A percentile compares a stretch with the other conserved stretches of the same genome.
Conservation (phyloP, 2,113 vertebrate species). For the Clarias gariepinus region DNA sequence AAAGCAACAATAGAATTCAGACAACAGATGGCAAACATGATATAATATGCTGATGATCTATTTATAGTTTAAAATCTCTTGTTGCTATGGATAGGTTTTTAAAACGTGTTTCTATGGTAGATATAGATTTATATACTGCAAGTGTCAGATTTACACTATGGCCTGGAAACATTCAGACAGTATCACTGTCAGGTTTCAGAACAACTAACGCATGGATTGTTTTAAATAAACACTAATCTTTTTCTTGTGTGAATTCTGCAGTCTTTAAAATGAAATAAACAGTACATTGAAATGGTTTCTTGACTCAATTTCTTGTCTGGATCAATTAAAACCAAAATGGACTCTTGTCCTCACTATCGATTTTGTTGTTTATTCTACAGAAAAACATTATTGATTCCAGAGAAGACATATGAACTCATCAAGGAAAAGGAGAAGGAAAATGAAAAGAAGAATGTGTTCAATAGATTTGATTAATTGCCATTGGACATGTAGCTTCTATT, state of each 20-base stretch:
- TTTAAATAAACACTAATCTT: background rate
- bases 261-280: background rate
- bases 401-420: slow-evolving; percentile 46
- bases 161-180: background rate
- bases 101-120: background rate
- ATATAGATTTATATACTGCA: background rate
- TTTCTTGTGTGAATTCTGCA: background rate
- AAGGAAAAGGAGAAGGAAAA: background rate
- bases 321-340: slow-evolving; percentile 13
- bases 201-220: background rate
- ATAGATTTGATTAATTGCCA: slow-evolving; percentile 35
- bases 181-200: background rate
- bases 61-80: slow-evolving; percentile 58
- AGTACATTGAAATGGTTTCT: background rate
- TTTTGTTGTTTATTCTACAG: slow-evolving; percentile 7
- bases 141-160: background rate
- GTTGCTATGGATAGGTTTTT: slow-evolving; percentile 47
- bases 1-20: slow-evolving; percentile 64
- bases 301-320: background rate
- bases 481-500: slow-evolving; percentile 11
- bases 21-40: slow-evolving; percentile 66
- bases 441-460: slow-evolving; percentile 29
- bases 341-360: slow-evolving; percentile 15
- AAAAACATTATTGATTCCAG: slow-evolving; percentile 48
- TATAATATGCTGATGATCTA: slow-evolving; percentile 52